Base-by-base conservation (phyloP, 2,888 invertebrate species). In the Tenthredo amoena region DNA sequence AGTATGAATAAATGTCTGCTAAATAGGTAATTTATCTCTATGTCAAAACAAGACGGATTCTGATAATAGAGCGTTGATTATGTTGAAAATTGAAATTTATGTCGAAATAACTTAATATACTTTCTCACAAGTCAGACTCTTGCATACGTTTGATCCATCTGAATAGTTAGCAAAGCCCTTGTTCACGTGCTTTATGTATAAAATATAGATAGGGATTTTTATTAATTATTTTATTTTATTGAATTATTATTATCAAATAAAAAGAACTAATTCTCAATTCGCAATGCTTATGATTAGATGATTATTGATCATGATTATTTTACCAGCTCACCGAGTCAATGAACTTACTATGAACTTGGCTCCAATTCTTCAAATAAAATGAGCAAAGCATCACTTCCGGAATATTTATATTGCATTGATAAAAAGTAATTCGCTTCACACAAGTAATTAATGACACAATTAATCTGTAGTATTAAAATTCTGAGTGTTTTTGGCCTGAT, bases 401-500 rank as follows among this genome's bases (percentile, higher is more conserved):
- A 76, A 47, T 47, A 26, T 31, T 76, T 31, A 76, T 76, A 47
- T 47, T 31, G 31, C 47, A 50, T 31, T 47, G 9, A 76, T 15
- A 10, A 76, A 76, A 76, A 77, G 76, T 77, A 0, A 55, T 77
- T 34, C 7, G 34, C 50, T 34, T 34, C 1, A 15, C 10, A 4
- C 18, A 72, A 34, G 21, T 37, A 58, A 79, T 58, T 79, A 55
- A 26, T 79, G 58, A 58, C 5, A 58, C 55, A 58, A 18, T 79
- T 79, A 31, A 31, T 58, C 31, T 55, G 26, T 79, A 10, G n/a
- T 34, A 58, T 7, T 83, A 68, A 86, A 47, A 58, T 31, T 58
- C 34, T 74, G 21, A 62, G 12, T 26, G 81, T 83, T 90, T 91
- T 87, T 87, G 86, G 88, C 87, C 87, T 88, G 89, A 90, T 91